phyloP scores from a whole-genome alignment of 1,140 invertebrate species.

The Ooceraea biroi region DNA sequence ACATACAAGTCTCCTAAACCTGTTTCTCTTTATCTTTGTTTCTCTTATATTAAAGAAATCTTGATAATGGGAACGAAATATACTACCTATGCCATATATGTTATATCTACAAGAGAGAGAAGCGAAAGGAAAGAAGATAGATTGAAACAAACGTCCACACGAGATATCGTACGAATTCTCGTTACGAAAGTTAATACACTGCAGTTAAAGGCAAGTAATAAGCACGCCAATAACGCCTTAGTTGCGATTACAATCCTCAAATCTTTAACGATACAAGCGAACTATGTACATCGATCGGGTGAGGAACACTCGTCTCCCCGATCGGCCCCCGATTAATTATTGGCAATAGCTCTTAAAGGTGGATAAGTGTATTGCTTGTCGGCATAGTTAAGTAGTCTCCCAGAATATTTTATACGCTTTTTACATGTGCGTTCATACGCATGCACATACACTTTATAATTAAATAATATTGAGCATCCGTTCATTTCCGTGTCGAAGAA shows the following conservation, averaged over 20 bases:
- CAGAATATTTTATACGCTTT: conserved; percentile 49
- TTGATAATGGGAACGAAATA: conserved; percentile 44
- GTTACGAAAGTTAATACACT: conserved; percentile 64
- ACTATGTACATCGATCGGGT: conserved; percentile 59
- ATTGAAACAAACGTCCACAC: conserved; percentile 30
- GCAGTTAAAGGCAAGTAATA: conserved; percentile 44
- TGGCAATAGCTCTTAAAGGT: conserved; percentile 51
- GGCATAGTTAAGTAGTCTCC: conserved; percentile 41
- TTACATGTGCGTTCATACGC: not conserved
- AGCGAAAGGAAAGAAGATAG: not conserved
- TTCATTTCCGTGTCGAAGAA: conserved; percentile 33
- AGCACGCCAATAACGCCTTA: conserved; percentile 7
- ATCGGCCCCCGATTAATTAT: conserved; percentile 47
- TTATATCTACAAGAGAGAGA: conserved; percentile 60
- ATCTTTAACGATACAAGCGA: conserved; percentile 48
- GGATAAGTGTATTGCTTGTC: conserved; percentile 13
- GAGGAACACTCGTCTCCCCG: not conserved
- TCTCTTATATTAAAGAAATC: conserved; percentile 24
- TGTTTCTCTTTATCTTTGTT: conserved; percentile 22
- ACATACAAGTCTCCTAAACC: conserved; percentile 2
- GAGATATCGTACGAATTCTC: not conserved
- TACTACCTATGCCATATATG: conserved; percentile 56
- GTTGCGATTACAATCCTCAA: not conserved
- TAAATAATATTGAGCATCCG: conserved; percentile 60
- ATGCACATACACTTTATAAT: conserved; percentile 30